Conservation (phyloP, 2,888 invertebrate species). For the Dynastes hyllus region DNA sequence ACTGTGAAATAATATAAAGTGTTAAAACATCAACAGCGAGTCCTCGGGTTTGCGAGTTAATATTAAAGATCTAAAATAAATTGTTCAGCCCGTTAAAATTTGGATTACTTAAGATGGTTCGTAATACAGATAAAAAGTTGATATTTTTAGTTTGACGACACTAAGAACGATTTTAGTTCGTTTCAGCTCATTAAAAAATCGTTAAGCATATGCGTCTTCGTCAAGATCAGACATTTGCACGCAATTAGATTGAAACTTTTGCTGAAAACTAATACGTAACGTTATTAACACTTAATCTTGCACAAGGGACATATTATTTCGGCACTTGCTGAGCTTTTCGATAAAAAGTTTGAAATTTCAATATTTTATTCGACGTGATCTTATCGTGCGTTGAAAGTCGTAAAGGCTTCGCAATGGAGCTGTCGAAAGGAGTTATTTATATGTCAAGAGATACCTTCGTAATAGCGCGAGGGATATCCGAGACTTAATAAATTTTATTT, state of each 20-base stretch:
- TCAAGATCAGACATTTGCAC: too few relatives aligned
- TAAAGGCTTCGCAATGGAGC: neutral
- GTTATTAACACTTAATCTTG: neutral
- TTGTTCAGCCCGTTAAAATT: neutral
- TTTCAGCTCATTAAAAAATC: neutral
- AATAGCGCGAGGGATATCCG: neutral
- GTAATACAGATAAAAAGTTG: neutral
- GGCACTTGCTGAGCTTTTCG: neutral
- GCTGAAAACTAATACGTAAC: neutral
- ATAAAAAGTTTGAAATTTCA: neutral
- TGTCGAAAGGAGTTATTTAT: conserved; percentile 4
- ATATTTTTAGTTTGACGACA: too few relatives aligned
- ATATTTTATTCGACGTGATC: conserved; percentile 1
- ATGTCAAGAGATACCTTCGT: neutral
- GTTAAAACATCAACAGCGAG: conserved; percentile 29
- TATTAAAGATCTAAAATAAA: conserved; percentile 16
- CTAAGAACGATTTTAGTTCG: neutral
- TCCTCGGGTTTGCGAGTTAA: neutral
- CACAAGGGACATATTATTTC: neutral
- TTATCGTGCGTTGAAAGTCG: conserved; percentile 1
- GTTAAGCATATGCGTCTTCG: too few relatives aligned
- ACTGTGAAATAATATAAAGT: conserved; percentile 33
- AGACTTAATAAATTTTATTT: conserved; percentile 12
- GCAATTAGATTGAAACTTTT: too few relatives aligned
- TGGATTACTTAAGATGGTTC: neutral